A percentile compares a stretch with the other conserved stretches of the same genome.
Conservation (phyloP, 2,888 invertebrate genomes). For the Clitarchus hookeri region DNA sequence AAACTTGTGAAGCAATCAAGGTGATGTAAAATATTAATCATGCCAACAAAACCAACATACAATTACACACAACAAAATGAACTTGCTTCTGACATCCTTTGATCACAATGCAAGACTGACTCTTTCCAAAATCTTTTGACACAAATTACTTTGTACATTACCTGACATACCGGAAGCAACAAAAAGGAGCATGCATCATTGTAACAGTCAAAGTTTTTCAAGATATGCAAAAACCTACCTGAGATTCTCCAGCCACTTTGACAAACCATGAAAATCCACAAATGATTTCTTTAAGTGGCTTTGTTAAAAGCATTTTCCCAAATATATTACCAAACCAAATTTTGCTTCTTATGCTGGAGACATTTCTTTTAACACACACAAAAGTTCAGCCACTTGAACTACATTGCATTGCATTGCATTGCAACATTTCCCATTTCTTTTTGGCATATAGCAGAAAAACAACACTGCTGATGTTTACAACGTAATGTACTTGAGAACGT, state of each 20-base stretch:
- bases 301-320: background rate
- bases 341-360: background rate
- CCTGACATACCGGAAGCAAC: background rate
- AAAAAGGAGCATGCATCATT: background rate
- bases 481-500: no score
- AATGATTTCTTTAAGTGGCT: background rate
- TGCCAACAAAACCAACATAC: background rate
- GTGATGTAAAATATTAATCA: background rate
- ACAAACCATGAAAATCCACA: background rate
- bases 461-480: no score
- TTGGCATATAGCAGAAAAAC: no score
- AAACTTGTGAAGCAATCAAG: background rate
- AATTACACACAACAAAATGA: background rate
- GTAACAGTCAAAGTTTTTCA: background rate
- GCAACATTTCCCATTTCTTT: background rate
- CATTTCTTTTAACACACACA: no score
- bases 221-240: background rate
- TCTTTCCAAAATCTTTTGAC: background rate
- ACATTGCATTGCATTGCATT: background rate
- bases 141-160: background rate
- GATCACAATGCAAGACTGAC: background rate
- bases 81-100: slow-evolving; percentile 8
- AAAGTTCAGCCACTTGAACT: background rate
- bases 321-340: background rate
- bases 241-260: background rate